Conservation (phyloP, 1,140 invertebrate species). For the Rhagoletis pomonella region DNA sequence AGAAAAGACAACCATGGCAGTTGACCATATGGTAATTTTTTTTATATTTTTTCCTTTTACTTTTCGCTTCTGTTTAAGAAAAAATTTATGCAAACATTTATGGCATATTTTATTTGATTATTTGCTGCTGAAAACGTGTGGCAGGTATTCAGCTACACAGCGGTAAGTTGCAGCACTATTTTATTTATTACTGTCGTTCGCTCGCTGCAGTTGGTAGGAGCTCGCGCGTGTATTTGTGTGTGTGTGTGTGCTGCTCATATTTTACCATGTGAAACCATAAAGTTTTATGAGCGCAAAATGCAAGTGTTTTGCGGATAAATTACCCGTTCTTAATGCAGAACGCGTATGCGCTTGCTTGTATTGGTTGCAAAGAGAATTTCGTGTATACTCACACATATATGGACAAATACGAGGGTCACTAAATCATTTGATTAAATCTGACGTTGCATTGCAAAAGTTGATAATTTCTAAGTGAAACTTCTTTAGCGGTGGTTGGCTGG, state of each 20-base stretch:
- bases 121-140: background rate
- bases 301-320: slow-evolving; percentile 25
- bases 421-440: no score
- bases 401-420: no score
- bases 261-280: slow-evolving; percentile 22
- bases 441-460: no score
- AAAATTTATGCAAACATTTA: slow-evolving; percentile 24
- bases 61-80: background rate
- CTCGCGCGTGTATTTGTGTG: background rate
- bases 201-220: background rate
- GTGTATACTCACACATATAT: no score
- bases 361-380: no score
- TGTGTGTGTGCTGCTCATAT: background rate
- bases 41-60: background rate
- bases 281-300: slow-evolving; percentile 20
- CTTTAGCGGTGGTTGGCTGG: no score
- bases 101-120: background rate
- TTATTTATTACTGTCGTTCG: background rate
- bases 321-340: background rate
- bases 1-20: background rate
- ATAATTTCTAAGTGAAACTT: no score
- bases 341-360: background rate
- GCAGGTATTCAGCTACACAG: background rate
- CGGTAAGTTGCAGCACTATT: background rate
- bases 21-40: background rate